A percentile compares a stretch with the other conserved stretches of the same genome.
Evolutionary conservation across 2,113 vertebrate species (phyloP).

Genomic region (Ammospiza caudacuta): DNA sequence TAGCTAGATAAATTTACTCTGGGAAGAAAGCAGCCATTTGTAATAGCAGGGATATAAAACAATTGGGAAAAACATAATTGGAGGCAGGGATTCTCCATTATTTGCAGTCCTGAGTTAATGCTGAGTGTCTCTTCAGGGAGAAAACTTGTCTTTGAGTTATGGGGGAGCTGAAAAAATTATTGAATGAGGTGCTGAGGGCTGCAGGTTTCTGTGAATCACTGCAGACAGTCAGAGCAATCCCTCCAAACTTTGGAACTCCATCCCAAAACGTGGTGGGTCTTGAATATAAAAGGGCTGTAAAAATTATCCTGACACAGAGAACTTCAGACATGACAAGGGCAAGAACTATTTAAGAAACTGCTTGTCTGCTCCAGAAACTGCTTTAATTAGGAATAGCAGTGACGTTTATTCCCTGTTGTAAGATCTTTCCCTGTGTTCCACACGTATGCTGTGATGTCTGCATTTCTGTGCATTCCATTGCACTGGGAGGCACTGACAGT

Average conservation of each 20-base stretch:
- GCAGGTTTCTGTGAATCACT: not conserved
- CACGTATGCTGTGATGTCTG: not conserved
- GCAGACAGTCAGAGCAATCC: not conserved
- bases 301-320: not conserved
- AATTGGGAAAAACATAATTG: not conserved
- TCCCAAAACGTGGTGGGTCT: not conserved
- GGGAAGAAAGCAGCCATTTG: not conserved
- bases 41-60: not conserved
- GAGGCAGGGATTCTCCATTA: not conserved
- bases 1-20: constrained; percentile 1
- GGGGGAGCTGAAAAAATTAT: not conserved
- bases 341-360: not conserved
- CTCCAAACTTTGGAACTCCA: not conserved
- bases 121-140: not conserved
- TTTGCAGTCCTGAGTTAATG: not conserved
- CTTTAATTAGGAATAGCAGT: not conserved
- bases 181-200: not conserved
- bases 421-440: not conserved
- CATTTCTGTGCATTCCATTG: not conserved
- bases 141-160: not conserved
- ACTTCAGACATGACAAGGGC: not conserved
- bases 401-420: not conserved
- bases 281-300: not conserved
- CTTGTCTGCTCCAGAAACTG: not conserved
- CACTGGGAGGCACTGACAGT: not conserved